These are phyloP conservation scores for Ceratotherium simum DNA, from an alignment of 2,113 vertebrate genomes.

Conservation along the genomic window DNA sequence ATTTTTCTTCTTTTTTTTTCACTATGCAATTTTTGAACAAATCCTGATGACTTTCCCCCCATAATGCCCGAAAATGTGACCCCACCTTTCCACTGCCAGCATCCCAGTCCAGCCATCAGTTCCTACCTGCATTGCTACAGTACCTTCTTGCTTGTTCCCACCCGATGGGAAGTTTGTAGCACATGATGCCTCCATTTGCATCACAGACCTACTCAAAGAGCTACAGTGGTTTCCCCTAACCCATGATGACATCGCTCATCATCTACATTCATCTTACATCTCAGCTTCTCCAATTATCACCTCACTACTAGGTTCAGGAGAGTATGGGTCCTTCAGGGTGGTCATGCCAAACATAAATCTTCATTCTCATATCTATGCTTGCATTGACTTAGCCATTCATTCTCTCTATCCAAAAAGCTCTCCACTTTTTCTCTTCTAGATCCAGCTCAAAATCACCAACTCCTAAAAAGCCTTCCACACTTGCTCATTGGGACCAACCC, in stretches of 20 bases:
- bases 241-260: too few species aligned
- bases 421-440: not conserved
- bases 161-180: accelerated
- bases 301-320: not conserved
- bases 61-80: accelerated
- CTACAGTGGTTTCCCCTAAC: accelerated
- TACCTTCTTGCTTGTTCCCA: accelerated
- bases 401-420: not conserved
- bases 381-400: accelerated
- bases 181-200: accelerated
- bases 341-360: not conserved
- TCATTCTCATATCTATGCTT: not conserved
- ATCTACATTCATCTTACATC: accelerated
- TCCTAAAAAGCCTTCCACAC: not conserved
- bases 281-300: not conserved
- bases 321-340: accelerated
- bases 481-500: not conserved
- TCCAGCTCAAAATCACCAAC: not conserved
- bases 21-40: not conserved
- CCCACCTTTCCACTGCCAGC: not conserved
- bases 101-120: not conserved
- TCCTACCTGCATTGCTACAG: too few species aligned
- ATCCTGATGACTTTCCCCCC: not conserved
- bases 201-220: not conserved
- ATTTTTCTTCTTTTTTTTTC: not conserved